These are phyloP conservation scores for Morinoia aosen DNA, from an alignment of 2,888 invertebrate genomes.

Conservation along the genomic window DNA sequence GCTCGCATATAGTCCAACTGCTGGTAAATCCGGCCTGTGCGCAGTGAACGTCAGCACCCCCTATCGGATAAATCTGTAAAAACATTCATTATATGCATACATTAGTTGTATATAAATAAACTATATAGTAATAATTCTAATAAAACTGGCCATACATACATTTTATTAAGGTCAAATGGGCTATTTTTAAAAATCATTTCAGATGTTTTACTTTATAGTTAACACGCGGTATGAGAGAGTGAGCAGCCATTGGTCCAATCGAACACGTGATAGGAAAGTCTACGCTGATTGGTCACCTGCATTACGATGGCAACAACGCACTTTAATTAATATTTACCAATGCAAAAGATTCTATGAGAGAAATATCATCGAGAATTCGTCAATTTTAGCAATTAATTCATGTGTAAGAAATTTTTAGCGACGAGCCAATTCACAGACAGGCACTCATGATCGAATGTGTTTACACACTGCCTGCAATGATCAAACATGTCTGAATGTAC, in stretches of 20 bases:
- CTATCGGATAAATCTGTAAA: background rate
- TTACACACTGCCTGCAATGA: background rate
- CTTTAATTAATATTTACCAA: slow-evolving; percentile 41
- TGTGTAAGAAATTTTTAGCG: background rate
- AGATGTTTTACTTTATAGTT: background rate
- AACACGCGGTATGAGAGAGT: background rate
- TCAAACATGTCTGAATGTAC: background rate
- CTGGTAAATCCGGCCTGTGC: background rate
- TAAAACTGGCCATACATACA: background rate
- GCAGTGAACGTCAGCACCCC: background rate
- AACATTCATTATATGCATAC: background rate
- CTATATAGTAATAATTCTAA: background rate
- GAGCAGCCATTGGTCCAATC: slow-evolving; percentile 25
- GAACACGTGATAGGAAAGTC: slow-evolving; percentile 23
- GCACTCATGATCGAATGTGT: background rate
- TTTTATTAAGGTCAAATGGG: background rate
- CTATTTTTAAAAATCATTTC: background rate
- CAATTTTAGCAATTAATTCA: background rate
- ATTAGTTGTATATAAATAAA: background rate
- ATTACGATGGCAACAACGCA: slow-evolving; percentile 36
- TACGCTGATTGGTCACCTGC: background rate
- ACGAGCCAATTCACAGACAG: background rate
- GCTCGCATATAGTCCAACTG: background rate
- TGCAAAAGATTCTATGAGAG: background rate
- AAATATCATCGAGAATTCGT: background rate